Evolutionary conservation across 1,140 invertebrate species (phyloP).

Genomic region (Bombus pascuorum): DNA sequence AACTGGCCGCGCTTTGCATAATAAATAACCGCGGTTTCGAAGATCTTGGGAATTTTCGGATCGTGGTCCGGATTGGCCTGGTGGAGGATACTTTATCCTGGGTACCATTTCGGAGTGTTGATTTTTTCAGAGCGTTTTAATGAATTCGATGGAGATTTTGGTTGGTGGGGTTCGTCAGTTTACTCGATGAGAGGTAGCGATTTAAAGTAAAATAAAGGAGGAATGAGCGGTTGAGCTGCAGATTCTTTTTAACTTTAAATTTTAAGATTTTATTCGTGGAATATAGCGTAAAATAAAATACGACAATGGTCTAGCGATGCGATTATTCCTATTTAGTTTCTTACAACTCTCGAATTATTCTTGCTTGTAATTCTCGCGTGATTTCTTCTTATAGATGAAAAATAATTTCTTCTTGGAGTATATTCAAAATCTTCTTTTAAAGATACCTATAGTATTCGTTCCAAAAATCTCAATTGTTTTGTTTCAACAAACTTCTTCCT

Average conservation of each 20-base stretch:
- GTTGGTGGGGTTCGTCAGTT: too few species aligned
- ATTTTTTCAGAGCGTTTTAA: background rate
- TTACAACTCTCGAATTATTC: too few species aligned
- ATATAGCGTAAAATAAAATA: too few species aligned
- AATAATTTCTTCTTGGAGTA: background rate
- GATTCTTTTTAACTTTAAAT: too few species aligned
- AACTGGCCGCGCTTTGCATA: slow-evolving; percentile 59
- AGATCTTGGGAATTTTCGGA: slow-evolving; percentile 32
- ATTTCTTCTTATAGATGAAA: background rate
- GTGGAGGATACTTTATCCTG: slow-evolving; percentile 7
- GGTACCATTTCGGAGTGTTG: background rate
- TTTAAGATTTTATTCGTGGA: too few species aligned
- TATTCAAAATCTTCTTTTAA: background rate
- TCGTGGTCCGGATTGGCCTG: background rate
- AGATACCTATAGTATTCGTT: background rate
- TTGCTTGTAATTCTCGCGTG: too few species aligned
- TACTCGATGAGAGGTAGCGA: background rate
- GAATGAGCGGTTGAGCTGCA: too few species aligned
- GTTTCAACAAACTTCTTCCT: background rate
- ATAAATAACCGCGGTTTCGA: slow-evolving; percentile 51
- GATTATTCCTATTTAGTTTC: too few species aligned
- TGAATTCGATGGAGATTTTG: background rate
- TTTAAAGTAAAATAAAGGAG: background rate
- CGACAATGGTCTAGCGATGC: too few species aligned
- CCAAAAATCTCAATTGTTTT: background rate